These are phyloP conservation scores for Varroa destructor DNA, from an alignment of 1,140 invertebrate genomes.

Conservation along the genomic window DNA sequence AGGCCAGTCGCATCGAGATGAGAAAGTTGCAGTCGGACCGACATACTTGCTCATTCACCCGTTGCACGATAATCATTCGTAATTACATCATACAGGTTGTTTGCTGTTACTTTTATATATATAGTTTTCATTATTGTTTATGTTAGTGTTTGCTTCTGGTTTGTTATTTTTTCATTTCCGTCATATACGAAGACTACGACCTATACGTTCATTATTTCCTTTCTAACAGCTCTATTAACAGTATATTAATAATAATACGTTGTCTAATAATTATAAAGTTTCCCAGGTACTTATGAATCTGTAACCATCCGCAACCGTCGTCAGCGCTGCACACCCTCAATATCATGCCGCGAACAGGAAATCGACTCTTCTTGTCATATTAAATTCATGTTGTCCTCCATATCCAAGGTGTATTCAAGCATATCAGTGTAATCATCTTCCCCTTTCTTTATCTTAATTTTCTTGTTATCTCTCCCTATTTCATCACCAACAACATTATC, in stretches of 20 bases:
- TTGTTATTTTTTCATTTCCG: constrained; percentile 4
- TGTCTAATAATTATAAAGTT: constrained; percentile 27
- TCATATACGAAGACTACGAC: background rate
- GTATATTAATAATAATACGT: constrained; percentile 18
- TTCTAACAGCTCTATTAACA: constrained; percentile 3
- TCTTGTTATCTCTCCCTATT: no score
- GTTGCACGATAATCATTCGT: background rate
- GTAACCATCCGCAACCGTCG: constrained; percentile 23
- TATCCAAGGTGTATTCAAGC: background rate
- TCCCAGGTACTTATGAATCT: constrained; percentile 28
- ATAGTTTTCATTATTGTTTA: constrained; percentile 10
- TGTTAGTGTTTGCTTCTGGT: background rate
- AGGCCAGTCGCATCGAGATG: constrained; percentile 16
- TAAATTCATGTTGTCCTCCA: background rate
- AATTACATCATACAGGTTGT: background rate
- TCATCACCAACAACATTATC: no score
- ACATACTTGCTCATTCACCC: background rate
- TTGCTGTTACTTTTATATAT: background rate
- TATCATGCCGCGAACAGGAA: background rate
- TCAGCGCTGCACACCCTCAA: constrained; percentile 21
- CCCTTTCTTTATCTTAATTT: background rate
- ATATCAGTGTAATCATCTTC: background rate
- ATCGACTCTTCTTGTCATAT: background rate
- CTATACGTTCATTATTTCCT: constrained; percentile 8
- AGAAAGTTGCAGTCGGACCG: no score